Evolutionary conservation across 2,797 vertebrate species (phyloP), one percentile per base, ranked within the genome.

Genomic region (Xiphophorus birchmanni): DNA sequence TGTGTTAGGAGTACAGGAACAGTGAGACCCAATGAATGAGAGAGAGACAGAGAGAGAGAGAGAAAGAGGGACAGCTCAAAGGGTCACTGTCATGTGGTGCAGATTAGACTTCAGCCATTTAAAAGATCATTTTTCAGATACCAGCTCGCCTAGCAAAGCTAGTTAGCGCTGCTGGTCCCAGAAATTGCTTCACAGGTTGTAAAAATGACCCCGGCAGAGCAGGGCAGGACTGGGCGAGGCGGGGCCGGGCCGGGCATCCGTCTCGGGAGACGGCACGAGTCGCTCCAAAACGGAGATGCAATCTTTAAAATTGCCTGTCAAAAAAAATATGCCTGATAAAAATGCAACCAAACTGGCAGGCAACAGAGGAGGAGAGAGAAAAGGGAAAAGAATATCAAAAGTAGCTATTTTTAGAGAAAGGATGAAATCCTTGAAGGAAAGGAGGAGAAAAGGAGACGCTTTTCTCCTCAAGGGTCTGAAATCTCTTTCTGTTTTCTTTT

Each of bases 241-340:
- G 2, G 3, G 9, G 54, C 3, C 0, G 15, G 58, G 32, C 6
- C 2, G 2, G 54, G 10, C 10, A 1, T 76, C 17, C 74, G 48
- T 86, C 86, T 90, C 56, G 67, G 84, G 82, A 87, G 83, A 83
- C 67, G 84, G 35, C 84, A 83, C 18, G 74, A 0, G 78, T 72
- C 48, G 4, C 60, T 74, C 82, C 79, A 77, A 87, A 89, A 90
- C 63, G 81, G 56, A 93, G 91, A 91, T 90, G 84, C 84, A 90
- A 93, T 90, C 93, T 91, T 80, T 84, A 79, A 91, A 93, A 93
- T 92, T 87, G 87, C 81, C 71, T 91, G 89, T 90, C 88, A 90
- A 74, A 87, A 86, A 75, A 90, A 86, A 90, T 87, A 85, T 82
- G 83, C 63, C 80, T 79, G 89, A 91, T 91, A 88, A 83, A 91